Evolutionary conservation across 1,140 invertebrate genomes (phyloP).

Genomic region (Leptopilina boulardi): DNA sequence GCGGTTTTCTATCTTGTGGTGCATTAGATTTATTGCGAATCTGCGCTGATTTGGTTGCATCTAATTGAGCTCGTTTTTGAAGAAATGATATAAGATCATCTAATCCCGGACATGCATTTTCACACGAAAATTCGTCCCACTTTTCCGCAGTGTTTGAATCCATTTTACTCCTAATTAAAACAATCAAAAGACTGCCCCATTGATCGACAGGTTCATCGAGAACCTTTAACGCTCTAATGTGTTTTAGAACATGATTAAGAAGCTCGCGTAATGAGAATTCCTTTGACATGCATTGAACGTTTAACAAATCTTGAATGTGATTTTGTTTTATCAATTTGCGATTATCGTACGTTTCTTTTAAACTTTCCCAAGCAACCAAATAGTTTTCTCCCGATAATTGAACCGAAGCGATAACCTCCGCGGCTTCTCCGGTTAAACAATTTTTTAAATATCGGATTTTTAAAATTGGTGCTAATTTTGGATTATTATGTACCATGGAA

Average conservation of each 20-base stretch:
- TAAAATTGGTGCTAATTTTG: no score
- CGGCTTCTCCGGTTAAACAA: neutral
- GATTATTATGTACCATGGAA: no score
- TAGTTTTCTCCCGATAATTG: no score
- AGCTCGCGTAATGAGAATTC: neutral
- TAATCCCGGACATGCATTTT: neutral
- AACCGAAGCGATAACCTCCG: neutral
- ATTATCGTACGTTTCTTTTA: conserved; percentile 56
- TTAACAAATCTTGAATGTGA: conserved; percentile 55
- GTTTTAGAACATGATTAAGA: neutral
- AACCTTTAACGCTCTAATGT: conserved; percentile 36
- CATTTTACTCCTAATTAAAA: conserved; percentile 43
- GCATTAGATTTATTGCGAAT: neutral
- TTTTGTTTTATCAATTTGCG: conserved; percentile 48
- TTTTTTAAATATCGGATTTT: neutral
- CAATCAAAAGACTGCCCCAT: conserved; percentile 47
- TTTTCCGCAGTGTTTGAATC: conserved; percentile 39
- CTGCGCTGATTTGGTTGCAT: neutral
- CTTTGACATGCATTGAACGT: conserved; percentile 33
- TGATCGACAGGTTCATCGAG: conserved; percentile 41
- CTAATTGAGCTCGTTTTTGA: conserved; percentile 4
- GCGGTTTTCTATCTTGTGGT: neutral
- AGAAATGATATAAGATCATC: neutral
- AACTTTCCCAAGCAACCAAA: conserved; percentile 49
- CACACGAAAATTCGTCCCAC: conserved; percentile 41